Percentiles rank a stretch among this genome's conserved stretches.
Conservation (phyloP, 2,797 vertebrate genomes). For the Sebastes wilsoni region DNA sequence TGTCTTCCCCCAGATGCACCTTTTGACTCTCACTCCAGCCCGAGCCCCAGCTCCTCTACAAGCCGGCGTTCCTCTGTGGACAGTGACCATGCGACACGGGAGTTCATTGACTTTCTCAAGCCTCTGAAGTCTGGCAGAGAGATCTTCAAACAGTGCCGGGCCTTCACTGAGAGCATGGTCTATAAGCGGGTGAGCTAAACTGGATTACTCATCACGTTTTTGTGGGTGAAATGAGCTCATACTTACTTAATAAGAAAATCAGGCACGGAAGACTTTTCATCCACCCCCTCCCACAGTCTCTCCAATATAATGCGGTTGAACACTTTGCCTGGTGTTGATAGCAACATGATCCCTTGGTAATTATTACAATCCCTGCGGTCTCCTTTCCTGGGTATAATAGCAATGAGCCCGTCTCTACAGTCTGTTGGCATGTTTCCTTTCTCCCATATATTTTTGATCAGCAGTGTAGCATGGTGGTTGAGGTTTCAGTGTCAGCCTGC, state of each 20-base stretch:
- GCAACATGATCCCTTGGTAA: not conserved
- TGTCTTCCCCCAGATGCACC: conserved; percentile 82
- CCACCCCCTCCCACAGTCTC: not conserved
- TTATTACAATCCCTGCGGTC: not conserved
- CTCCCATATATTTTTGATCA: not conserved
- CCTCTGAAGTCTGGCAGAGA: conserved; percentile 90
- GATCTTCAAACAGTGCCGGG: conserved; percentile 93
- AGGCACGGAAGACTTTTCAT: not conserved
- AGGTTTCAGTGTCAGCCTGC: not conserved
- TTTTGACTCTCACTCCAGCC: conserved; percentile 82
- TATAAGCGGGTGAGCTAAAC: conserved; percentile 88
- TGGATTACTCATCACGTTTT: not conserved
- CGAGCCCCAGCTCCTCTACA: conserved; percentile 87
- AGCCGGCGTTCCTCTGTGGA: conserved; percentile 86
- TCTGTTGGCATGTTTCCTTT: not conserved
- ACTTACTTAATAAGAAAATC: no score
- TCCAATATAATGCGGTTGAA: not conserved
- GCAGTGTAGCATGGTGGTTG: not conserved
- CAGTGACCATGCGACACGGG: conserved; percentile 87
- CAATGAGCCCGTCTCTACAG: not conserved
- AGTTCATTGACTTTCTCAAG: conserved; percentile 96
- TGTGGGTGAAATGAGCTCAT: not conserved
- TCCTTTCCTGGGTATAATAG: not conserved
- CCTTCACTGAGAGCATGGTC: conserved; percentile 90
- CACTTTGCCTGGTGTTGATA: not conserved